Percentiles rank a stretch among this genome's conserved stretches.
Evolutionary conservation across 2,888 invertebrate genomes (phyloP).

Genomic region (Hesperia comma): DNA sequence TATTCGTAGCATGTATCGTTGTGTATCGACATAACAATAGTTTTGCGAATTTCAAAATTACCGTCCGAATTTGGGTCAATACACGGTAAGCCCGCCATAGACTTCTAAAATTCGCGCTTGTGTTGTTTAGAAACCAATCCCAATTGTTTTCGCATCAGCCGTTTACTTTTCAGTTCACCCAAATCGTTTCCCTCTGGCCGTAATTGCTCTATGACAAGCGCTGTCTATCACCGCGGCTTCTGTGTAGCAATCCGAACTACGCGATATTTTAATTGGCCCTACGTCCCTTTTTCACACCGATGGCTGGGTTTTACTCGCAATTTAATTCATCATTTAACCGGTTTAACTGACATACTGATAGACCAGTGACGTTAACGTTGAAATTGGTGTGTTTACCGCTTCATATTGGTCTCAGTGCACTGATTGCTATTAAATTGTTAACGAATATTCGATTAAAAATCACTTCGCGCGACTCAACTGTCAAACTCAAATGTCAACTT

Average conservation of each 20-base stretch:
- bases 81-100: neutral
- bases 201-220: slow-evolving; percentile 35
- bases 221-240: slow-evolving; percentile 38
- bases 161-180: slow-evolving; percentile 33
- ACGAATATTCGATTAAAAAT: slow-evolving; percentile 48
- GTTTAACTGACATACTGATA: slow-evolving; percentile 61
- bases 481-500: slow-evolving; percentile 25
- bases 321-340: slow-evolving; percentile 65
- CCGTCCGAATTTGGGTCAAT: neutral
- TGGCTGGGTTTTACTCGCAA: slow-evolving; percentile 57
- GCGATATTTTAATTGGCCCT: slow-evolving; percentile 63
- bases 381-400: slow-evolving; percentile 55
- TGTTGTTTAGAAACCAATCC: slow-evolving; percentile 31
- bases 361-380: slow-evolving; percentile 54
- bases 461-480: slow-evolving; percentile 24
- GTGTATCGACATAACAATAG: too few relatives aligned
- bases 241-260: slow-evolving; percentile 45
- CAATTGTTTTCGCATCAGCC: slow-evolving; percentile 29
- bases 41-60: neutral
- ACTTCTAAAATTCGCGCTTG: slow-evolving; percentile 6
- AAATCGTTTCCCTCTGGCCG: slow-evolving; percentile 35
- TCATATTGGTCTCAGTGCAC: slow-evolving; percentile 50
- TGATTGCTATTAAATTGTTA: slow-evolving; percentile 55
- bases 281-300: slow-evolving; percentile 50
- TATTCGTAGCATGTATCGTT: too few relatives aligned